Base-by-base conservation (phyloP, 2,888 invertebrate genomes). In the Melanotus villosus region DNA sequence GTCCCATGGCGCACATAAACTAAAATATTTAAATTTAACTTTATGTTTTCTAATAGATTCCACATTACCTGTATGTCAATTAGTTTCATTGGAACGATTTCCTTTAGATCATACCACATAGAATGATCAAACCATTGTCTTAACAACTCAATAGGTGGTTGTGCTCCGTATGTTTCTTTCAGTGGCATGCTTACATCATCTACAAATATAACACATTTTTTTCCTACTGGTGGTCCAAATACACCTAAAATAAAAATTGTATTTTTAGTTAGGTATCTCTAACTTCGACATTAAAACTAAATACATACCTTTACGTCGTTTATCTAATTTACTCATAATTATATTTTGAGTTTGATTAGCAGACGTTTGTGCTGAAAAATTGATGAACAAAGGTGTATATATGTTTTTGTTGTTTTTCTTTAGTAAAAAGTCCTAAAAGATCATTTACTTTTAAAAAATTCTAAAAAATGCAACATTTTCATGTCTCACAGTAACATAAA, bases 131-230 rank as follows among this genome's bases (percentile, higher is more conserved):
- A 89, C 88, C 93, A 93, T 85, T 97, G 97, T 18, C 98, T 87
- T 19, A 98, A 84, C 41, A 98, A 86, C 83, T 98, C 98, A 64
- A 98, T 95, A 0, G 98, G 96, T 0, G 98, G 97, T 83, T 98
- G 97, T 0, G 97, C 97, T 0, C 97, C 98, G 80, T 95, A 97
- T 1, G 90, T 89, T 84, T 96, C 96, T 62, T 93, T 91, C 77
- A 93, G 87, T 0, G 98, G 98, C 96, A 98, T 96, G 78, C 96
- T 96, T n/a, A 98, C 90, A 82, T 98, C 98, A 80, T 98, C 98
- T 32, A 98, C 95, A 82, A 98, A 98, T 50, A 97, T 90, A 10
- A 98, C 92, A 84, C 93, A 91, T 78, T 91, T 90, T 82, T 96
- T 97, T 2, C 96, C 96, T 54, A 97, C 89, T 0, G 97, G 96